Evolutionary conservation across 1,140 invertebrate species (phyloP).

Genomic region (Rhagoletis zephyria): DNA sequence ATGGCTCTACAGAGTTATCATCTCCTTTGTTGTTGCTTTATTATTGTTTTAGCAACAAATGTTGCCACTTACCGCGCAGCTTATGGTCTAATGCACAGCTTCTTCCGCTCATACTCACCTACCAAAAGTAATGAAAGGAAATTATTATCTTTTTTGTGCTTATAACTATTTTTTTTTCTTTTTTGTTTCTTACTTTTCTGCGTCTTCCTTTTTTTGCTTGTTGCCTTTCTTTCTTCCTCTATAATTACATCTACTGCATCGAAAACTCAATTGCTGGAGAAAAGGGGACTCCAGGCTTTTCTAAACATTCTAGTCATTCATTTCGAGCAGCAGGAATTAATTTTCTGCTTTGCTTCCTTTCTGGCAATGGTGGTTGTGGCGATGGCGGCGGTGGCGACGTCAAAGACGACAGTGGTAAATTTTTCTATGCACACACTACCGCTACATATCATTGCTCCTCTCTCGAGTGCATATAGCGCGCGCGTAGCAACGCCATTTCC

Average conservation of each 20-base stretch:
- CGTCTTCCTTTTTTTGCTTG: neutral
- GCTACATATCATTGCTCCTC: neutral
- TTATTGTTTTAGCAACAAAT: constrained; percentile 48
- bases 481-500: constrained; percentile 12
- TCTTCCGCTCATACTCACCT: neutral
- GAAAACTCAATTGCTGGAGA: neutral
- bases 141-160: constrained; percentile 28
- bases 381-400: neutral
- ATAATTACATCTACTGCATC: constrained; percentile 11
- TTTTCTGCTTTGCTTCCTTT: constrained; percentile 54
- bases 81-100: neutral
- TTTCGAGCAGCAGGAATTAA: constrained; percentile 51
- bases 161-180: neutral
- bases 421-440: neutral
- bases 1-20: neutral
- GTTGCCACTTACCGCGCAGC: neutral
- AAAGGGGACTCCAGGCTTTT: neutral
- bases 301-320: constrained; percentile 23
- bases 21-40: neutral
- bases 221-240: neutral
- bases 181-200: neutral
- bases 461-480: neutral
- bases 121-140: constrained; percentile 41
- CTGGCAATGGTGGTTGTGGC: neutral
- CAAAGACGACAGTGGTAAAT: neutral